phyloP scores from a whole-genome alignment of 2,113 vertebrate genomes.

The Elanoides forficatus region DNA sequence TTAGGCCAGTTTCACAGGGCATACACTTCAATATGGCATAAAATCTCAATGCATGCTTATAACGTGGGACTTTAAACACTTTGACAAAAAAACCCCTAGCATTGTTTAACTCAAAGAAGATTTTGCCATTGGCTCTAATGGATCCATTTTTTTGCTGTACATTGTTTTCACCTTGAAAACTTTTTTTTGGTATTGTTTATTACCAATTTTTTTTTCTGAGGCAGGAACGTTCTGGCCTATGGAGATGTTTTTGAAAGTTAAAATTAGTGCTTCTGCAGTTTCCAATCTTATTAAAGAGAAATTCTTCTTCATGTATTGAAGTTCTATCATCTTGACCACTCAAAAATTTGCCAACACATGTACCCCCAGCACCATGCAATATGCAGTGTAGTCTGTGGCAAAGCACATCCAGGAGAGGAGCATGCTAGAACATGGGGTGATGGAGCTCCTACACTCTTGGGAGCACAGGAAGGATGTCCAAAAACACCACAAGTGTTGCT shows the following conservation, averaged over 20 bases:
- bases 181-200: neutral
- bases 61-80: neutral
- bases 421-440: neutral
- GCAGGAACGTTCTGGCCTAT: neutral
- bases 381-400: neutral
- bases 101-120: neutral
- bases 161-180: neutral
- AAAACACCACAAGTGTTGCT: neutral
- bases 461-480: neutral
- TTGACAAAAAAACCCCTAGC: rapidly evolving
- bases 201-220: neutral
- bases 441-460: neutral
- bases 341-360: neutral
- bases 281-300: neutral
- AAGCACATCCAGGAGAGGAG: neutral
- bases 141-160: rapidly evolving
- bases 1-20: neutral
- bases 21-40: neutral
- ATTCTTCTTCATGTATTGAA: neutral
- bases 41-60: neutral
- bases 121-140: neutral
- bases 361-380: neutral
- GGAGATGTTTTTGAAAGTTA: neutral
- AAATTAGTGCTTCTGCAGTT: neutral
- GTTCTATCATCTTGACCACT: neutral